Base-by-base conservation (phyloP, 2,888 invertebrate genomes). In the Orchesella flavescens region DNA sequence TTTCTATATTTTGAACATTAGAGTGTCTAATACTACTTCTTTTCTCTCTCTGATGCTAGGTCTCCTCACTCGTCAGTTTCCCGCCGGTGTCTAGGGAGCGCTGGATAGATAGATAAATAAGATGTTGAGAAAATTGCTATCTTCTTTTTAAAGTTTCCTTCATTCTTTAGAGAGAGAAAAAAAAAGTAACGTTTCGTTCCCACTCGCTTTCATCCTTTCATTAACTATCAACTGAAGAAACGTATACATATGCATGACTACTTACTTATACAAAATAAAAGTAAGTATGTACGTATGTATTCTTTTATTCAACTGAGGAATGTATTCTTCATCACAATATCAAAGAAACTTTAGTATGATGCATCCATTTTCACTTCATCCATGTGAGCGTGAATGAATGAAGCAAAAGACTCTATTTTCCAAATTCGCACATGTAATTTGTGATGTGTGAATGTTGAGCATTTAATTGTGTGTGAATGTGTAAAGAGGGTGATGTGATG, bases 381-480 rank as follows among this genome's bases (percentile, higher is more conserved):
- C 15, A 53, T 53, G 15, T 53, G 53, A 53, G 2, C 10, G 2
- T 12, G 59, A 59, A 59, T 19, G 59, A n/a, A 59, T 1, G 17
- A 3, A 5, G 4, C 46, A 7, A 46, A 7, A 5, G 53, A n/a
- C 53, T 53, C 53, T 10, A n/a, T 53, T 53, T n/a, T 46, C 13
- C 15, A 10, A 53, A 53, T 53, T 49, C 49, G 49, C 34, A 19
- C 53, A 68, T 44, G 49, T 78, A 69, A 69, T 78, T 78, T 79
- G 49, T 72, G 72, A 23, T 61, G 61, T 69, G 63, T 71, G 63
- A 63, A 63, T 63, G 72, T 23, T 79, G 53, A 79, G 57, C 65
- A 79, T 65, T 72, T 78, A 78, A 78, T 79, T 79, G 79, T 72
- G 72, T 72, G 72, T 72, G 79, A 79, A 72, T 72, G 34, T 55